A percentile compares a stretch with the other conserved stretches of the same genome.
phyloP scores from a whole-genome alignment of 1,140 invertebrate genomes.

The Lepidurus couesii region DNA sequence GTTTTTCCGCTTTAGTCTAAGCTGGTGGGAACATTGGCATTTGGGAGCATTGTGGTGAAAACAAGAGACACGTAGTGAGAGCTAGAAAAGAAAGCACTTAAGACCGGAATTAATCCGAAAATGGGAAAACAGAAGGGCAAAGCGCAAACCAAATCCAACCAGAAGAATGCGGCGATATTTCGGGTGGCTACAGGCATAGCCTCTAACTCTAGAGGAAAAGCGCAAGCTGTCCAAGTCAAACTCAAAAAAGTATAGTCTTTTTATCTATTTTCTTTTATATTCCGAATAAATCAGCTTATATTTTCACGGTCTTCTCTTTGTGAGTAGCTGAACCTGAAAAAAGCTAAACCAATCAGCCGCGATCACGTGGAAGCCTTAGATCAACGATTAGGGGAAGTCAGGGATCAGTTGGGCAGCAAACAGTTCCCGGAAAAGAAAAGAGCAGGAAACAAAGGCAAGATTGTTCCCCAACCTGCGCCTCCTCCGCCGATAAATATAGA shows the following conservation, averaged over 20 bases:
- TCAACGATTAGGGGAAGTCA: constrained; percentile 15
- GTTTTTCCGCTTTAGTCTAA: background rate
- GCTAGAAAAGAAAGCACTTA: background rate
- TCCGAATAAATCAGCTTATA: constrained; percentile 3
- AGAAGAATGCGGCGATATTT: background rate
- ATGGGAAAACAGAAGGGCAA: constrained; percentile 8
- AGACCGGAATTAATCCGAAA: background rate
- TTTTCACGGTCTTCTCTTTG: constrained; percentile 1
- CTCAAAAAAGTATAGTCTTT: background rate
- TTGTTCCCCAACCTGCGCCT: constrained; percentile 11
- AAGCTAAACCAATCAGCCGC: constrained; percentile 17
- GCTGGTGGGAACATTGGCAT: background rate
- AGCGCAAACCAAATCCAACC: background rate
- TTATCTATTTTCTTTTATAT: background rate
- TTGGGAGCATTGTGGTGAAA: background rate
- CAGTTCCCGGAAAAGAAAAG: background rate
- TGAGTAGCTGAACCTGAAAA: constrained; percentile 15
- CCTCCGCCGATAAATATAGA: background rate
- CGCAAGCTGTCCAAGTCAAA: constrained; percentile 8
- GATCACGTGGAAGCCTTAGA: constrained; percentile 14
- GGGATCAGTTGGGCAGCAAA: constrained; percentile 12
- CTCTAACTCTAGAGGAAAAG: background rate
- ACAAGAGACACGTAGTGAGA: background rate
- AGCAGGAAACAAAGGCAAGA: constrained; percentile 15
- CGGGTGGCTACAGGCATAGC: background rate